A percentile compares a stretch with the other conserved stretches of the same genome.
phyloP scores from a whole-genome alignment of 2,888 invertebrate genomes.

The Metacarcinus magister region DNA sequence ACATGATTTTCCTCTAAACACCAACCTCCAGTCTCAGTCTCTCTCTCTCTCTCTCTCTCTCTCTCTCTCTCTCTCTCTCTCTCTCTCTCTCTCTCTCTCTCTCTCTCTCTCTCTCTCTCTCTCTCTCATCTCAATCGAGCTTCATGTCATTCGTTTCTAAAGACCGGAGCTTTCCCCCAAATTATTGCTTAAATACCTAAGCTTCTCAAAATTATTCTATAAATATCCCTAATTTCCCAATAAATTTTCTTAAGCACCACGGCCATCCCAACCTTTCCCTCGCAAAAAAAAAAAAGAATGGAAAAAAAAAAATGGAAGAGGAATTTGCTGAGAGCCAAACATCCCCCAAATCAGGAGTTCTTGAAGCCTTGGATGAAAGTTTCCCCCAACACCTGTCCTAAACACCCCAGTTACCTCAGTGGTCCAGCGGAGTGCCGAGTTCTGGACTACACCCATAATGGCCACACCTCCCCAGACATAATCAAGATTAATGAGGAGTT shows the following conservation, averaged over 20 bases:
- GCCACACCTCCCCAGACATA: conserved; percentile 47
- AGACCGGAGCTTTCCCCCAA: not conserved
- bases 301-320: too few species aligned
- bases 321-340: conserved; percentile 13
- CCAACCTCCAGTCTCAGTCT: not conserved
- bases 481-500: conserved; percentile 68
- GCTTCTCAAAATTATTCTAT: conserved; percentile 35
- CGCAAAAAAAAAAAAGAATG: not conserved
- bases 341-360: not conserved
- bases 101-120: not conserved
- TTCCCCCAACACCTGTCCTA: not conserved
- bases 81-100: conserved; percentile 52
- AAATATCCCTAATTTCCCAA: conserved; percentile 35
- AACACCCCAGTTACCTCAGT: not conserved
- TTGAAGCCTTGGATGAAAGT: not conserved
- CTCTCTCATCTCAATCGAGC: too few species aligned
- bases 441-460: conserved; percentile 49
- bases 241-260: not conserved
- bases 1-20: not conserved
- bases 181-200: conserved; percentile 26
- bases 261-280: not conserved
- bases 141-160: not conserved
- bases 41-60: conserved; percentile 23
- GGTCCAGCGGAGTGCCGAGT: not conserved
- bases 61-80: conserved; percentile 47